Percentiles rank a stretch among this genome's conserved stretches.
Evolutionary conservation across 2,113 vertebrate species (phyloP).

Genomic region (Sciurus niger): DNA sequence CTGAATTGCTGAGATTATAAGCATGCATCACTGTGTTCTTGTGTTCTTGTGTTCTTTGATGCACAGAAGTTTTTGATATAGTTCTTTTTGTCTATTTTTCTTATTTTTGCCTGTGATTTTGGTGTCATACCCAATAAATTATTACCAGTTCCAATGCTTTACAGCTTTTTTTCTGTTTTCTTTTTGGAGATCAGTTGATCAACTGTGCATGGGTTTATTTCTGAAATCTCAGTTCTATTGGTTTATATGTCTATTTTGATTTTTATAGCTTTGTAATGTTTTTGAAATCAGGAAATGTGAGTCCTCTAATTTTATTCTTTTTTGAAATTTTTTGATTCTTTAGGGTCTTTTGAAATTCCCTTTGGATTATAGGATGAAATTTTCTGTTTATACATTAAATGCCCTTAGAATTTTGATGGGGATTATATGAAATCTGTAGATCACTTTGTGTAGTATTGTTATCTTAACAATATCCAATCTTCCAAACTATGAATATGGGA

Average conservation of each 20-base stretch:
- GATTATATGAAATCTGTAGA: neutral
- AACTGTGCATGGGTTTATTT: too few relatives aligned
- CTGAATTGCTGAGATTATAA: too few relatives aligned
- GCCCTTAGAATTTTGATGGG: neutral
- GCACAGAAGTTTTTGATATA: neutral
- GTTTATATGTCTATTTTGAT: neutral
- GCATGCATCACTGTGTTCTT: too few relatives aligned
- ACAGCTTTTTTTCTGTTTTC: neutral
- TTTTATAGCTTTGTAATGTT: neutral
- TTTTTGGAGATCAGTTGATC: neutral
- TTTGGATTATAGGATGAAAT: neutral
- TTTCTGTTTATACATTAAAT: neutral
- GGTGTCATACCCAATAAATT: neutral
- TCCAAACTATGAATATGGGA: too few relatives aligned
- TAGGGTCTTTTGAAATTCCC: neutral
- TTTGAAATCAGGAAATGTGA: neutral
- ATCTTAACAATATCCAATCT: too few relatives aligned
- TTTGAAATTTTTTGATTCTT: neutral
- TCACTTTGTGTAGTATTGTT: too few relatives aligned
- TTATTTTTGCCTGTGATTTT: neutral
- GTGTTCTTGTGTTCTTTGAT: neutral
- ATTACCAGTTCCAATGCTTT: neutral
- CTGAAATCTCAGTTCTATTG: too few relatives aligned
- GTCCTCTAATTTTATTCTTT: neutral
- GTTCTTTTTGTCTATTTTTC: neutral